Base-by-base conservation (phyloP, 2,113 vertebrate genomes). In the Nycticryphes semicollaris region DNA sequence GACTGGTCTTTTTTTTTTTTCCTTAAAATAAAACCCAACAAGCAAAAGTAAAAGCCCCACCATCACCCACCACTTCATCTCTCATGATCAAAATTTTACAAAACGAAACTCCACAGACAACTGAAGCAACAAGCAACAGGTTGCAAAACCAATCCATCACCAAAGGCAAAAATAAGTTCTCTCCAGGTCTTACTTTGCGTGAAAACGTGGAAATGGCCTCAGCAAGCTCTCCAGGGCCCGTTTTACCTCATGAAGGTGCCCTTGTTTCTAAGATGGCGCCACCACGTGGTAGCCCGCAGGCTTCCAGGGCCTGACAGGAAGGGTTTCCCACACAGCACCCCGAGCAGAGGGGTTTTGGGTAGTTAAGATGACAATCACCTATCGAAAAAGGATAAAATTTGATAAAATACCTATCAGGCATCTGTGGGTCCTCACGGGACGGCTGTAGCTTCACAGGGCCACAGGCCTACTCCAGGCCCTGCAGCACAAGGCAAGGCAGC, bases 241-340 rank as follows among this genome's bases (percentile, higher is more conserved):
- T 7, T 6, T 27, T 2, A 3, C 57, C 72, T 31, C 75, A 33
- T 56, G 41, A 47, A 24, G 1, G 1, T 0, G 6, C 51, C 57
- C 22, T 12, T 9, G 3, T 3, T 75, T 28, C 43, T 6, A 27
- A 50, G 48, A 57, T 4, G 35, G 69, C 1, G 0, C 1, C 59
- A 2, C 39, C 18, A 3, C 0, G 7, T 9, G 7, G 1, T 0
- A 1, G 45, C 14, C 50, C 27, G 2, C 3, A 0, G 33, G 21
- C 56, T 56, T 30, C 54, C 37, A 39, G 3, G 16, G 10, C 5
- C 1, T 2, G 20, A 15, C 20, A 54, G 57, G 30, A 67, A 45
- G 0, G 1, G 33, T 5, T 75, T n/a, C 76, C 5, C 13, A 30
- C 35, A 47, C 41, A 17, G 17, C 20, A 31, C 3, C 7, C 15